Evolutionary conservation across 1,140 invertebrate species (phyloP).

Genomic region (Ylistrum balloti): DNA sequence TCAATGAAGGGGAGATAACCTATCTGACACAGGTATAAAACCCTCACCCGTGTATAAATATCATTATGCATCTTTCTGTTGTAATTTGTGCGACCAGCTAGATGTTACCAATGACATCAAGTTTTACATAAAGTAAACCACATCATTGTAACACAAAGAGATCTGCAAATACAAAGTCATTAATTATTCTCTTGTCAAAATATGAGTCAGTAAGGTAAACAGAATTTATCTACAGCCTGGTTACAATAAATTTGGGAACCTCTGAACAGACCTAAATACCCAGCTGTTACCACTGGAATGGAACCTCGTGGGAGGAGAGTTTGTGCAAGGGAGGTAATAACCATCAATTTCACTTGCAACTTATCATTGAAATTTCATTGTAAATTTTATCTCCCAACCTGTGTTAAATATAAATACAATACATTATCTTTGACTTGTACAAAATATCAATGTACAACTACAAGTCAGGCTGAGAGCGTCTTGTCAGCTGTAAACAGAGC

Average conservation of each 20-base stretch:
- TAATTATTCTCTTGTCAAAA: too few species aligned
- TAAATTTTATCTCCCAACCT: constrained; percentile 16
- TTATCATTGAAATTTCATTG: constrained; percentile 30
- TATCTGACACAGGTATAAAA: neutral
- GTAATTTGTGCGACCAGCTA: too few species aligned
- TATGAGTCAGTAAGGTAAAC: too few species aligned
- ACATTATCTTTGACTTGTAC: constrained; percentile 35
- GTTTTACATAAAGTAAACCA: too few species aligned
- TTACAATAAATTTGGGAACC: too few species aligned
- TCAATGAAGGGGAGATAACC: constrained; percentile 20
- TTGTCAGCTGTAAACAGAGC: neutral
- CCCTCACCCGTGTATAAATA: too few species aligned
- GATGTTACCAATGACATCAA: too few species aligned
- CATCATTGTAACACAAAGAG: too few species aligned
- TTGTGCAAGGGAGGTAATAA: neutral
- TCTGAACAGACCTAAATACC: neutral
- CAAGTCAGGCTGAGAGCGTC: neutral
- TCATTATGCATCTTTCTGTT: too few species aligned
- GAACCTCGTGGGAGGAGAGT: constrained; percentile 11
- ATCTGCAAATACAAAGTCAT: too few species aligned
- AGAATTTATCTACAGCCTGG: neutral
- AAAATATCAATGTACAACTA: constrained; percentile 11
- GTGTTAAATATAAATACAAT: constrained; percentile 20
- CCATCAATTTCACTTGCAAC: constrained; percentile 11
- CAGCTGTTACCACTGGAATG: neutral